A percentile compares a stretch with the other conserved stretches of the same genome.
phyloP scores from a whole-genome alignment of 2,797 vertebrate species.

The Lophotriccus pileatus region DNA sequence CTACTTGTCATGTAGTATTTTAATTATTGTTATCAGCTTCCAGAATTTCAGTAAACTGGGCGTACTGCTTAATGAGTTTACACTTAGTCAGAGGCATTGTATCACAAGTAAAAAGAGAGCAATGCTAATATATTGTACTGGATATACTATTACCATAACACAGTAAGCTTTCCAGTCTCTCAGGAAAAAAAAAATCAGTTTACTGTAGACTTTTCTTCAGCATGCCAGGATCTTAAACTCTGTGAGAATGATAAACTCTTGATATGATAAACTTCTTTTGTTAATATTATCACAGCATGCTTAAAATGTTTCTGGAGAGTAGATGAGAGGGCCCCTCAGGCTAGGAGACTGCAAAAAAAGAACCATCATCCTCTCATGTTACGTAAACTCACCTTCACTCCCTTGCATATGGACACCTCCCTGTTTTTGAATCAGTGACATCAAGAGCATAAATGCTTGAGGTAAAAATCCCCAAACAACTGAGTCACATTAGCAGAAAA shows the following conservation, averaged over 20 bases:
- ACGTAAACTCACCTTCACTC: background rate
- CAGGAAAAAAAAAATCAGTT: background rate
- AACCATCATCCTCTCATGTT: background rate
- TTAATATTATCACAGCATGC: background rate
- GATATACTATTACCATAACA: background rate
- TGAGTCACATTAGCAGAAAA: background rate
- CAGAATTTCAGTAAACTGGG: conserved; percentile 58
- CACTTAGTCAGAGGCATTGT: conserved; percentile 10
- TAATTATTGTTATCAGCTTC: conserved; percentile 60
- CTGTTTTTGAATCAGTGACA: background rate
- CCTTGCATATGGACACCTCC: background rate
- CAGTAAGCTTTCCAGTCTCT: background rate
- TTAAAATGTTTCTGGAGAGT: background rate
- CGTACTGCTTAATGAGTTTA: conserved; percentile 51
- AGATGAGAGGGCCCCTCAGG: background rate
- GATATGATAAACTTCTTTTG: background rate
- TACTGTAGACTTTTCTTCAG: background rate
- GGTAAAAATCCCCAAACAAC: background rate
- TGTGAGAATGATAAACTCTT: background rate
- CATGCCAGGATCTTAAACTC: background rate
- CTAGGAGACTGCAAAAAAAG: background rate
- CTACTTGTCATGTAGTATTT: conserved; percentile 18
- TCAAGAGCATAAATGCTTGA: background rate
- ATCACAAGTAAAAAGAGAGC: background rate
- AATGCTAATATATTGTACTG: conserved; percentile 1